Evolutionary conservation across 2,888 invertebrate species (phyloP).

Genomic region (Phytoseiulus persimilis): DNA sequence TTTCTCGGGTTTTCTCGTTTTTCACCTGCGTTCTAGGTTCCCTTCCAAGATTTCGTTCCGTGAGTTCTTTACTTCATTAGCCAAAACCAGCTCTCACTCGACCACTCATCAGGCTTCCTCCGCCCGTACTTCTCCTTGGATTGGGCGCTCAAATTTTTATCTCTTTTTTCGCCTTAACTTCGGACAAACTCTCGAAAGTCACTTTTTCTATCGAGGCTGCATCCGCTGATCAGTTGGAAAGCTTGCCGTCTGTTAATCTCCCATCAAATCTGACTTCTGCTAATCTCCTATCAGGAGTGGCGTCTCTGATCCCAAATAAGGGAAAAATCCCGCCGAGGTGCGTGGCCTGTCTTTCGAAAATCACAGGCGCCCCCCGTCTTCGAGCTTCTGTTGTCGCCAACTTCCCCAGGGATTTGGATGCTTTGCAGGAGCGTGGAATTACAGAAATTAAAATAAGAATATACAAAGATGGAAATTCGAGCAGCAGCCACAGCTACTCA

Average conservation of each 20-base stretch:
- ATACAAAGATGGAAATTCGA: neutral
- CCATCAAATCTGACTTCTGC: neutral
- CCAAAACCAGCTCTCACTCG: neutral
- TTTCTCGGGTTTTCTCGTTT: neutral
- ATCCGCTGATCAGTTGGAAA: neutral
- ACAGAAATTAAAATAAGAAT: neutral
- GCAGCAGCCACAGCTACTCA: neutral
- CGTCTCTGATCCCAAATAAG: neutral
- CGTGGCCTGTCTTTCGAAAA: neutral
- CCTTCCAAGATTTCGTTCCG: neutral
- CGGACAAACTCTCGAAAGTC: neutral
- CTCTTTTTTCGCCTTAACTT: neutral
- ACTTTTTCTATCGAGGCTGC: neutral
- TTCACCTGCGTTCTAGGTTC: neutral
- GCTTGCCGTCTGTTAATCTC: neutral
- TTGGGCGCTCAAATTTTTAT: neutral
- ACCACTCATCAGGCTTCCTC: neutral
- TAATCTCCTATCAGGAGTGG: neutral
- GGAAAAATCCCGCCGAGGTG: neutral
- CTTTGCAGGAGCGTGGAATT: neutral
- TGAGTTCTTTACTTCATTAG: no score
- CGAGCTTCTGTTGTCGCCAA: neutral
- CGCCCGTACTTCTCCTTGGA: neutral
- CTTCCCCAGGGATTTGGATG: neutral
- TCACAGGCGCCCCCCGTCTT: neutral